A percentile compares a stretch with the other conserved stretches of the same genome.
Conservation (phyloP, 2,888 invertebrate genomes). For the Yponomeuta sedellus region DNA sequence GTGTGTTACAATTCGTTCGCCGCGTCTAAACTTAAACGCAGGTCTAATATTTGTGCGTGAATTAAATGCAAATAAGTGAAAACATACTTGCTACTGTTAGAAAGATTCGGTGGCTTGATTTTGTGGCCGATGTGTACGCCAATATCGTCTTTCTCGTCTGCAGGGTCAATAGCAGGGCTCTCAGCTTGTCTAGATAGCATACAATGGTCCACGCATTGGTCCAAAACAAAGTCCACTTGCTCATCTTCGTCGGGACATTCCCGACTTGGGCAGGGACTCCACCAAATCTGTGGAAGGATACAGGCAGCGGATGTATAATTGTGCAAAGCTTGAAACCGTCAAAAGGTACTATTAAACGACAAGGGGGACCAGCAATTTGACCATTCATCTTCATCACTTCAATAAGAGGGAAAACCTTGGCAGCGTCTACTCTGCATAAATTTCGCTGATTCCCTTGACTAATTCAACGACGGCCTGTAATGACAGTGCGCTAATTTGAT, state of each 20-base stretch:
- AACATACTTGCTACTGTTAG: conserved; percentile 36
- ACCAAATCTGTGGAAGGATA: conserved; percentile 79
- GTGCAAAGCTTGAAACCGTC: neutral
- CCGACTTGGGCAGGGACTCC: conserved; percentile 88
- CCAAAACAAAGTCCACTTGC: conserved; percentile 82
- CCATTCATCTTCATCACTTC: conserved; percentile 28
- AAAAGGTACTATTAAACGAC: neutral
- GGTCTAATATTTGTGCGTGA: no score
- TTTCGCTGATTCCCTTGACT: conserved; percentile 64
- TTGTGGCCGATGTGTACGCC: conserved; percentile 74
- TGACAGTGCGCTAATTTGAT: conserved; percentile 60
- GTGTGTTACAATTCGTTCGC: no score
- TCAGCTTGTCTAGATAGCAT: conserved; percentile 62
- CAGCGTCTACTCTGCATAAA: conserved; percentile 27
- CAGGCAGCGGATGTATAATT: neutral
- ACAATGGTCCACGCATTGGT: conserved; percentile 85
- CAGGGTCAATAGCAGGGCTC: conserved; percentile 53
- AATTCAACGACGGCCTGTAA: conserved; percentile 55
- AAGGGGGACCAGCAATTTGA: conserved; percentile 29
- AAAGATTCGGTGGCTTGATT: conserved; percentile 56
- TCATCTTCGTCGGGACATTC: conserved; percentile 86
- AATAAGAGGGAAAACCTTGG: conserved; percentile 18
- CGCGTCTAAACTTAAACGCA: no score
- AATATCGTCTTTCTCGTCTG: conserved; percentile 72
- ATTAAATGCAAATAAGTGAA: neutral